Evolutionary conservation across 2,888 invertebrate species (phyloP).

Genomic region (Onchidella celtica): DNA sequence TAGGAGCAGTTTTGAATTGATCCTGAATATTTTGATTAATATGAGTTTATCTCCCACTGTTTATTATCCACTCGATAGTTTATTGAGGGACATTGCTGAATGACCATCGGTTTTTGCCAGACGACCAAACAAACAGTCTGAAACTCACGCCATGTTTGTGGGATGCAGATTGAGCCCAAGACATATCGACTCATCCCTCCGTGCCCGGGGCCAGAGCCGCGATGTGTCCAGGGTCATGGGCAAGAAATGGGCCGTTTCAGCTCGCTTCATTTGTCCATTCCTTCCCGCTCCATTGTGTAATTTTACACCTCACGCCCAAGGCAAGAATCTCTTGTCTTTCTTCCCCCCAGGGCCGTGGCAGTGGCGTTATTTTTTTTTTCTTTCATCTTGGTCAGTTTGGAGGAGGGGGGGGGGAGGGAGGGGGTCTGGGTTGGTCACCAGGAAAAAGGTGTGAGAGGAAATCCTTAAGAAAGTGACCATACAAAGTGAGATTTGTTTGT

Average conservation of each 20-base stretch:
- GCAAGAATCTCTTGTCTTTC: not conserved
- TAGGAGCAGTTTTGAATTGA: too few species aligned
- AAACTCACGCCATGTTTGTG: too few species aligned
- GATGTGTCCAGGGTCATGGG: not conserved
- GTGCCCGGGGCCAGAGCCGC: not conserved
- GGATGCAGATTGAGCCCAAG: too few species aligned
- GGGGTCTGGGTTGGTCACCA: not conserved
- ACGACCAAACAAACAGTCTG: too few species aligned
- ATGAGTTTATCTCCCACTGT: too few species aligned
- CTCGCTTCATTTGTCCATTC: conserved; percentile 7
- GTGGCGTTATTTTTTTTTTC: not conserved
- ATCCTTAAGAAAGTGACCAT: not conserved
- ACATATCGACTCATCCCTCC: not conserved
- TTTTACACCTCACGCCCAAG: not conserved
- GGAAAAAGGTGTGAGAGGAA: not conserved
- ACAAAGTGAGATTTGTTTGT: too few species aligned
- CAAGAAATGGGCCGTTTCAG: conserved; percentile 12
- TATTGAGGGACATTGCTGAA: too few species aligned
- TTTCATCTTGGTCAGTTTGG: too few species aligned
- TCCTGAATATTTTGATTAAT: too few species aligned
- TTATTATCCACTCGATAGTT: too few species aligned
- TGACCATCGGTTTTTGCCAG: too few species aligned
- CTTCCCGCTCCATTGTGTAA: conserved; percentile 19
- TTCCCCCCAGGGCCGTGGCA: not conserved
- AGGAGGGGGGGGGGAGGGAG: not conserved